Base-by-base conservation (phyloP, 2,888 invertebrate species). In the Callinectes sapidus region DNA sequence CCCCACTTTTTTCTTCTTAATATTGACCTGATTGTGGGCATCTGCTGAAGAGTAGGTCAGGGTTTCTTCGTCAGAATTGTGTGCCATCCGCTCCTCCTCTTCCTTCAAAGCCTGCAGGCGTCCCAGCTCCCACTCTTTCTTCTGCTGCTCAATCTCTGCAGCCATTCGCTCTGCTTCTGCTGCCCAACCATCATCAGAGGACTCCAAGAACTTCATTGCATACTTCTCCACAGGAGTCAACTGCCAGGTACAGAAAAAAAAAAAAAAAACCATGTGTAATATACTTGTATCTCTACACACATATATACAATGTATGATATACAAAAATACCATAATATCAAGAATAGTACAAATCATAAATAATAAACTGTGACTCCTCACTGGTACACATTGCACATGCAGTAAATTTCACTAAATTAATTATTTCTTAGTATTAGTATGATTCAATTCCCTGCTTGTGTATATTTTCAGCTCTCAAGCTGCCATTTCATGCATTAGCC, bases 181-280 rank as follows among this genome's bases (percentile, higher is more conserved):
- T 23, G 96, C 96, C 95, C 97, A 97, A 28, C 97, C 97, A 35
- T 97, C 97, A 96, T 98, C 97, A 92, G 98, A 97, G 95, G 97
- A 97, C 96, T 99, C 99, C 95, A 99, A 97, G 95, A 98, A 97
- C 39, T 97, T 97, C 97, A 99, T 98, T 28, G 99, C 99, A 96
- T 99, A 99, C 91, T 98, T 97, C 96, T 99, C 99, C 94, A 99
- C 97, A 0, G 99, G 98, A 66, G 98, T 97, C 94, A 99, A 96
- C 99, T 99, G 96, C 87, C 96, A 88, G 91, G 96, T 95, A 71
- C 95, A 48, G 42, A 54, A 54, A 28, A 28, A 8, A 39, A 35
- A 39, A 48, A 54, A 54, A 28, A 28, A 6, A 35, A 32, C n/a
- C 39, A 28, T 55, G 14, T 81, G 77, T 54, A 61, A 61, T 61